phyloP scores from a whole-genome alignment of 2,113 vertebrate genomes.

The Nanorana parkeri region DNA sequence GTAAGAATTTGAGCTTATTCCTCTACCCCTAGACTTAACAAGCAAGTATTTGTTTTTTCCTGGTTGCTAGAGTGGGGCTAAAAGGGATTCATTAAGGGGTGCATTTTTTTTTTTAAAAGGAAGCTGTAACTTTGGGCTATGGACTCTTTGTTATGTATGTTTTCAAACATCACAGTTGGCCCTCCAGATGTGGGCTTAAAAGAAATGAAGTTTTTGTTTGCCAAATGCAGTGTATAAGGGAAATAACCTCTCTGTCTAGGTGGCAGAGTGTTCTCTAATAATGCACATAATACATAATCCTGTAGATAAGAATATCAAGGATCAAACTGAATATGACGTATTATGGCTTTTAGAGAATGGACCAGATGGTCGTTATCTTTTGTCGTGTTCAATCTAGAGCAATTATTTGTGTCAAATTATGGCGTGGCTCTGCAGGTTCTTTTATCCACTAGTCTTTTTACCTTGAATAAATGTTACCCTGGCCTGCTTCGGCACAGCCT shows the following conservation, averaged over 20 bases:
- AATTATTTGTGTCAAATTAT: slow-evolving; percentile 36
- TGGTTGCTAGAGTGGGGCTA: too few relatives aligned
- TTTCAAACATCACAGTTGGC: too few relatives aligned
- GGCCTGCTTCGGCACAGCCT: background rate
- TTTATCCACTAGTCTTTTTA: slow-evolving; percentile 23
- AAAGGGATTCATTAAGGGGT: too few relatives aligned
- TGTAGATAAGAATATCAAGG: slow-evolving; percentile 12
- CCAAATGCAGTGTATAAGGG: background rate
- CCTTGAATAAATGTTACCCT: slow-evolving; percentile 1
- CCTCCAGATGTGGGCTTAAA: too few relatives aligned
- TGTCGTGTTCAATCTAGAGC: slow-evolving; percentile 24
- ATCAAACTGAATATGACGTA: slow-evolving; percentile 28
- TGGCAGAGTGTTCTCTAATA: background rate
- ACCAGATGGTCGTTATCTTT: slow-evolving; percentile 43
- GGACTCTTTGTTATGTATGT: too few relatives aligned
- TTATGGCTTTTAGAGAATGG: slow-evolving; percentile 37
- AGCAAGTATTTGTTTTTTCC: too few relatives aligned
- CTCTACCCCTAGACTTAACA: too few relatives aligned
- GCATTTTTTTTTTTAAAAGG: too few relatives aligned
- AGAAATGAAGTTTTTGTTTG: background rate
- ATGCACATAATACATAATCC: slow-evolving; percentile 20
- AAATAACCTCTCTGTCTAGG: background rate
- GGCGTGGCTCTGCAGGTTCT: background rate
- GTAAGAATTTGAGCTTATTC: too few relatives aligned
- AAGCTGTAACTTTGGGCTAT: too few relatives aligned